Conservation (phyloP, 2,888 invertebrate species). For the Drosophila niveifrons region DNA sequence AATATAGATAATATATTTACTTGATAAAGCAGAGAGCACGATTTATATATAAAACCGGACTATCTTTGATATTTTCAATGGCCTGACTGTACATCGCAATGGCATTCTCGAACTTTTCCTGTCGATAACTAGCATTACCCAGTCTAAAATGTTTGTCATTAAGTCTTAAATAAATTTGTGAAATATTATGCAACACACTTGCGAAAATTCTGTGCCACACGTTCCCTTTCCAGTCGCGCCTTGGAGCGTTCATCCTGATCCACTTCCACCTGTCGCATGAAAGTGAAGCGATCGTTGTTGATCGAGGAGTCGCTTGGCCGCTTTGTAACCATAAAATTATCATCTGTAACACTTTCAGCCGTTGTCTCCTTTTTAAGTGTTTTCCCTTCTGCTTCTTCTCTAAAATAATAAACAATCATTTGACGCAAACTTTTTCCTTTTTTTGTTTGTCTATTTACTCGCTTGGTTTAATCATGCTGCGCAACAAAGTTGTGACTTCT, state of each 20-base stretch:
- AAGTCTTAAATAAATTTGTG: neutral
- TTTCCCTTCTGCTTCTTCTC: slow-evolving; percentile 20
- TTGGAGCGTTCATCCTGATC: slow-evolving; percentile 90
- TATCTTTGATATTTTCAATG: slow-evolving; percentile 91
- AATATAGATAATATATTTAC: slow-evolving; percentile 57
- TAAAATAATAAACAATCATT: slow-evolving; percentile 2
- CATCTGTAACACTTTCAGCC: slow-evolving; percentile 83
- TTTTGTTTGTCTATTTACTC: slow-evolving; percentile 40
- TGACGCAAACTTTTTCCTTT: neutral
- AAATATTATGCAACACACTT: slow-evolving; percentile 71
- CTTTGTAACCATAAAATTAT: slow-evolving; percentile 86
- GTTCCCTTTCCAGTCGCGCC: slow-evolving; percentile 89
- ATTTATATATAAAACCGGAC: slow-evolving; percentile 92
- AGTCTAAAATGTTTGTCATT: too few relatives aligned
- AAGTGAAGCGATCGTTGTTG: slow-evolving; percentile 87
- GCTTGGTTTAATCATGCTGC: slow-evolving; percentile 37
- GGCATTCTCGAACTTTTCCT: slow-evolving; percentile 90
- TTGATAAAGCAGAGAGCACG: slow-evolving; percentile 88
- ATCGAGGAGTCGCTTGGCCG: slow-evolving; percentile 75
- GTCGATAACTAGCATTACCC: slow-evolving; percentile 90
- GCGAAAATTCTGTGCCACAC: slow-evolving; percentile 90
- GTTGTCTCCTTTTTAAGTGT: neutral
- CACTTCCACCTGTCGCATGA: slow-evolving; percentile 91
- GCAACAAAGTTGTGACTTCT: slow-evolving; percentile 56
- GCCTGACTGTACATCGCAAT: slow-evolving; percentile 91